phyloP scores from a whole-genome alignment of 2,797 vertebrate species.

The Girardinus metallicus region DNA sequence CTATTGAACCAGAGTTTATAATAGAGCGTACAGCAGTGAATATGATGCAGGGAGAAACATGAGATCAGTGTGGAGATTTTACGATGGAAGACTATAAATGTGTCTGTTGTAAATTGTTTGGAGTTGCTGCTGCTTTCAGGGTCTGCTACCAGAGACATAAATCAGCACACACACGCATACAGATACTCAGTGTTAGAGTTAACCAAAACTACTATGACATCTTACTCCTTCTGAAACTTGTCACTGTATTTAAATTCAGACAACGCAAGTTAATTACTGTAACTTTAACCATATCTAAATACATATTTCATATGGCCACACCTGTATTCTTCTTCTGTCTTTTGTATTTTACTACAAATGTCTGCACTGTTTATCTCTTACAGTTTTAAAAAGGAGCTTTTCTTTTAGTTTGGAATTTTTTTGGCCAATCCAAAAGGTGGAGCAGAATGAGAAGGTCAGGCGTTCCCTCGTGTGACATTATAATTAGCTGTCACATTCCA shows the following conservation, averaged over 20 bases:
- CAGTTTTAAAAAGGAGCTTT: background rate
- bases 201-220: constrained; percentile 44
- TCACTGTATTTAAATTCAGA: background rate
- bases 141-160: constrained; percentile 54
- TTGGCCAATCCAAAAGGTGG: background rate
- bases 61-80: constrained; percentile 67
- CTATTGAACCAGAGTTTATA: constrained; percentile 59
- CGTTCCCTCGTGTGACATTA: background rate
- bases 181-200: constrained; percentile 16
- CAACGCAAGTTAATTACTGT: background rate
- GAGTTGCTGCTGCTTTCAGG: constrained; percentile 63
- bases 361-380: background rate
- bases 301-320: background rate
- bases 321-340: background rate
- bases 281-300: background rate
- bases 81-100: constrained; percentile 63
- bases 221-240: constrained; percentile 21
- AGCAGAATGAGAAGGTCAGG: background rate
- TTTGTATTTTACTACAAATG: background rate
- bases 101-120: constrained; percentile 70
- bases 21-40: constrained; percentile 59
- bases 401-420: background rate
- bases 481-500: background rate
- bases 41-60: constrained; percentile 56
- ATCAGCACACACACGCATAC: constrained; percentile 26